These are phyloP conservation scores for Sclerodermus sp. DNA, from an alignment of 2,888 invertebrate genomes.

Conservation along the genomic window DNA sequence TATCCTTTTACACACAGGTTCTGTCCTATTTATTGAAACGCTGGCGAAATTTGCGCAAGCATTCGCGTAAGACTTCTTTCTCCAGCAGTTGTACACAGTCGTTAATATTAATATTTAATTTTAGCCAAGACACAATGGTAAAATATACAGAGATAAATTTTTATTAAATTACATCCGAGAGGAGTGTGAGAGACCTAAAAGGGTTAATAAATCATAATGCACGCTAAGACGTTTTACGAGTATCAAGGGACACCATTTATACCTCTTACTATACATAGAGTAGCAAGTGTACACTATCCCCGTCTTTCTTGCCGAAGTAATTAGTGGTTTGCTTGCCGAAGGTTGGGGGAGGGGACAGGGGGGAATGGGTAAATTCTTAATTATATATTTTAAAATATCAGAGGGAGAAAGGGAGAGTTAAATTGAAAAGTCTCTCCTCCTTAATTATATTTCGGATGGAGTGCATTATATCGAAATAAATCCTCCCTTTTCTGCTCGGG, in stretches of 20 bases:
- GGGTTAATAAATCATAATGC: not conserved
- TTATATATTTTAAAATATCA: constrained; percentile 53
- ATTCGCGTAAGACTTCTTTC: too few species aligned
- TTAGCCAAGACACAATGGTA: too few species aligned
- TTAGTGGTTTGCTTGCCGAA: constrained; percentile 38
- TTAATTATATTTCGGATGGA: constrained; percentile 46
- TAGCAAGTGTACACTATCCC: not conserved
- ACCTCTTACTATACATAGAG: constrained; percentile 1
- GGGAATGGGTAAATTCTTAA: constrained; percentile 45
- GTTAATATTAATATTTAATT: too few species aligned
- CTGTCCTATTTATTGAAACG: too few species aligned
- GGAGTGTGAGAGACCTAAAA: constrained; percentile 5
- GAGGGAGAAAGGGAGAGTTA: too few species aligned
- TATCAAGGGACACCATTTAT: too few species aligned
- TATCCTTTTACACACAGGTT: too few species aligned
- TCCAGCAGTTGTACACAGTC: too few species aligned
- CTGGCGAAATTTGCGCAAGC: too few species aligned
- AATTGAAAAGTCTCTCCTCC: constrained; percentile 50
- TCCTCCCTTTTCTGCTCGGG: constrained; percentile 18
- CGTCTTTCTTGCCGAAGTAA: constrained; percentile 20
- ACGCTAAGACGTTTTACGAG: constrained; percentile 9
- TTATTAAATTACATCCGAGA: too few species aligned
- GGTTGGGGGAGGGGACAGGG: too few species aligned
- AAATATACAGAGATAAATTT: too few species aligned
- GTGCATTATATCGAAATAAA: constrained; percentile 31